A percentile compares a stretch with the other conserved stretches of the same genome.
Evolutionary conservation across 1,140 invertebrate species (phyloP).

Genomic region (Triops cancriformis): DNA sequence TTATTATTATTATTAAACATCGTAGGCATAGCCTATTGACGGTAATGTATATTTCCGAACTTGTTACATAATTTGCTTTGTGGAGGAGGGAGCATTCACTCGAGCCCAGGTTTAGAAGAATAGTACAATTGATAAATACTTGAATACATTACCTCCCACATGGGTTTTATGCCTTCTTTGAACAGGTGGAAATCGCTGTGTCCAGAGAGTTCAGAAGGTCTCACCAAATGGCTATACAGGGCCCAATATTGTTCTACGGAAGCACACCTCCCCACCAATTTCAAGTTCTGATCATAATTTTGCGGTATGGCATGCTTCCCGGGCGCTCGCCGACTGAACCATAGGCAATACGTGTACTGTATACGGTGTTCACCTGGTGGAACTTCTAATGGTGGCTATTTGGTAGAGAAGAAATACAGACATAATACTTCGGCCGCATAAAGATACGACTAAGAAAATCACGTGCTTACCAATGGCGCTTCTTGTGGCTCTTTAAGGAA

Average conservation of each 20-base stretch:
- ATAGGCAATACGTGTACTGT: conserved; percentile 79
- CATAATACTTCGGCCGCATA: neutral
- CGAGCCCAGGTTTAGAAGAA: too few species aligned
- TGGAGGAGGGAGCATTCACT: too few species aligned
- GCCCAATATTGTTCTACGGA: conserved; percentile 97
- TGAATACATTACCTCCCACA: conserved; percentile 72
- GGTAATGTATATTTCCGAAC: too few species aligned
- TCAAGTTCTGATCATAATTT: conserved; percentile 65
- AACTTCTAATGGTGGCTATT: conserved; percentile 50
- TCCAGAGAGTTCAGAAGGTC: conserved; percentile 76
- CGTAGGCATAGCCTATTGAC: too few species aligned
- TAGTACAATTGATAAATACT: neutral
- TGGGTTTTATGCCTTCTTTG: conserved; percentile 95
- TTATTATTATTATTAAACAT: too few species aligned
- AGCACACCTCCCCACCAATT: conserved; percentile 73
- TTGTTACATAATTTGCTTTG: too few species aligned
- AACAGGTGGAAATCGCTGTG: conserved; percentile 95
- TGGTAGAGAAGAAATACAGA: neutral
- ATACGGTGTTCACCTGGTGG: conserved; percentile 71
- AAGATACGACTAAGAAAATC: conserved; percentile 14
- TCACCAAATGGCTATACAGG: conserved; percentile 80
- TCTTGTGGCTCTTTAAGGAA: conserved; percentile 20
- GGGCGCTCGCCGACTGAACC: conserved; percentile 69
- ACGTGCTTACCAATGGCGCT: conserved; percentile 23
- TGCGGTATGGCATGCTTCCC: conserved; percentile 55